Base-by-base conservation (phyloP, 2,113 vertebrate species). In the Zingel zingel region DNA sequence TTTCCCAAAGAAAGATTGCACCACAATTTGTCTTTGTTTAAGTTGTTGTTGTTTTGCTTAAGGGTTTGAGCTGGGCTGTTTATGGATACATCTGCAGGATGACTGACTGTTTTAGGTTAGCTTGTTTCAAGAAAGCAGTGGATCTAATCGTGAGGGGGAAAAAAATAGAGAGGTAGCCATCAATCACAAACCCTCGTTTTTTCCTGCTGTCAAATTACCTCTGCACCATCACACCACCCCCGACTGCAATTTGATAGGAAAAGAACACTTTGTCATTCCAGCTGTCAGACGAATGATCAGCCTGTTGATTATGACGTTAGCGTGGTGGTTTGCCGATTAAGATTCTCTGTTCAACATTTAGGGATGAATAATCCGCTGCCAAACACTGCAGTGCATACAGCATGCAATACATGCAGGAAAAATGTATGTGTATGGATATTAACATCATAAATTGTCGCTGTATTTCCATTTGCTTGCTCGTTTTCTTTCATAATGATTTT, bases 71-170 rank as follows among this genome's bases (percentile, higher is more conserved):
- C 56, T 2, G 36, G n/a, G 47, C 48, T 50, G 47, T 74, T 53
- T 6, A 0, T 39, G 50, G 75, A 73, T 78, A 61, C 45, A 56
- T 74, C 25, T 45, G 61, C 53, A 36, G 63, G 57, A 63, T 51
- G 83, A 90, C 43, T 84, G 82, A 89, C 80, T 84, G 82, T 89
- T 85, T 87, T 73, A 72, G 79, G 87, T 88, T 83, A 83, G 84
- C 77, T 67, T 69, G 50, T 84, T 90, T 81, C 73, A 82, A 84
- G 71, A 81, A 84, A 62, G 73, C 66, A 56, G 48, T 66, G 82
- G 65, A 91, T 86, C 66, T 86, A 90, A 85, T 91, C 45, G 57
- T 57, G 62, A 66, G 56, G 13, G 36, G 3, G 27, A 45, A 78
- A 81, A 68, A 87, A 84, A 74, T 57, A 72, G n/a, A 76, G 67